Base-by-base conservation (phyloP, 2,888 invertebrate genomes). In the Nineta flava region DNA sequence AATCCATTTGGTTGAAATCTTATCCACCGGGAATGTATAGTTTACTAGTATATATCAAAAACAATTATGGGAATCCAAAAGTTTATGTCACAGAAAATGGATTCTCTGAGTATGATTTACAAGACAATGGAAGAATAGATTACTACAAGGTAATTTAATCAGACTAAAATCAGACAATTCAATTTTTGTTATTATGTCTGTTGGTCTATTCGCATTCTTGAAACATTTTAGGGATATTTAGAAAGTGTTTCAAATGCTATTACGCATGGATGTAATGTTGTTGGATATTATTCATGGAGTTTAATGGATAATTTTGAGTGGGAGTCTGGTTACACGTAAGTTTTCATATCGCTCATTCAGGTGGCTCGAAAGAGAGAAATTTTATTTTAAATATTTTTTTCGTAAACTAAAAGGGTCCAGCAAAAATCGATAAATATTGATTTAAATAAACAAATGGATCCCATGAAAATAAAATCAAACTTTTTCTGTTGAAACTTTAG, bases 251-350 rank as follows among this genome's bases (percentile, higher is more conserved):
- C 73, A 16, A 65, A 72, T 46, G 75, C 74, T 0, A 54, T 73
- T 0, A 61, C 68, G 7, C 68, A 72, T 6, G 71, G 70, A 0
- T 72, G 70, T 50, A 64, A 74, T 54, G 59, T 76, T 1, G 61
- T 56, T 51, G 76, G 72, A 0, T 81, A 79, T 57, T 69, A 72
- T 1, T 71, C 69, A 1, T 79, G 80, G 77, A 76, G 76, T 31
- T 61, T 82, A 5, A 69, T 81, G 58, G 83, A 83, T 56, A 78
- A 75, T 56, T 78, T 81, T 56, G 79, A 81, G 60, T 81, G 80
- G 79, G 61, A 61, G 12, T 56, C 58, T 41, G 81, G 80, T 32
- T 81, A 75, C 57, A 66, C 62, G 71, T 75, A 60, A 69, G 71
- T 62, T 35, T 32, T 35, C 41, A 38, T 34, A n/a, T n/a, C n/a